Evolutionary conservation across 2,113 vertebrate species (phyloP).

Genomic region (Triplophysa tibetana): DNA sequence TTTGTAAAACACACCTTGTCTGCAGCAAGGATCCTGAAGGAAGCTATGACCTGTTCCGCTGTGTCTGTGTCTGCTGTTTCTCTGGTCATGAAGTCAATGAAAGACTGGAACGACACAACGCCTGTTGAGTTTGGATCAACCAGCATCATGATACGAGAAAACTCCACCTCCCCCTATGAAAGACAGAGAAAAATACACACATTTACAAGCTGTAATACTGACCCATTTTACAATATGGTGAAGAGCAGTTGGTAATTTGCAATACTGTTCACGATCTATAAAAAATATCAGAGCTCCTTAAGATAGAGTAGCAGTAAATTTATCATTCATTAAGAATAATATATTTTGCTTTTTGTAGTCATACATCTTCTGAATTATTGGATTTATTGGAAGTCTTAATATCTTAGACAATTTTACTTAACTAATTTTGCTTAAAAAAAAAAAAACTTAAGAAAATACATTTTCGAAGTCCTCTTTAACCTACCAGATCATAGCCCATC

Average conservation of each 20-base stretch:
- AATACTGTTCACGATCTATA: not conserved
- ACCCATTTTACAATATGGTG: not conserved
- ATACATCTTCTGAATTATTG: no score
- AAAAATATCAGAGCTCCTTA: no score
- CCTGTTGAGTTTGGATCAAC: conserved; percentile 87
- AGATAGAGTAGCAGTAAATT: no score
- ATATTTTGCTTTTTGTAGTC: no score
- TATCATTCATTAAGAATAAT: no score
- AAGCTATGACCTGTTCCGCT: conserved; percentile 91
- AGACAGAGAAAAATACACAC: conserved; percentile 28
- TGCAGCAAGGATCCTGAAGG: conserved; percentile 91
- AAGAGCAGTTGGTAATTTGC: not conserved
- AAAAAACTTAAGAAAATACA: no score
- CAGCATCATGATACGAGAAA: conserved; percentile 92
- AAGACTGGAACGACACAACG: conserved; percentile 92
- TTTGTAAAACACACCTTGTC: conserved; percentile 80
- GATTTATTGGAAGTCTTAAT: no score
- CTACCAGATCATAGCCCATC: conserved; percentile 98
- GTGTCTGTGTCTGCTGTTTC: conserved; percentile 94
- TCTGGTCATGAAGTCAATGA: conserved; percentile 96
- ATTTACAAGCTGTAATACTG: not conserved
- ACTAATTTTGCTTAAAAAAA: no score
- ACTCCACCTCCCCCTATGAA: conserved; percentile 86
- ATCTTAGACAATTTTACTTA: no score
- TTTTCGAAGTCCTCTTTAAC: conserved; percentile 35